A percentile compares a stretch with the other conserved stretches of the same genome.
Evolutionary conservation across 2,113 vertebrate genomes (phyloP).

Genomic region (Strix uralensis): DNA sequence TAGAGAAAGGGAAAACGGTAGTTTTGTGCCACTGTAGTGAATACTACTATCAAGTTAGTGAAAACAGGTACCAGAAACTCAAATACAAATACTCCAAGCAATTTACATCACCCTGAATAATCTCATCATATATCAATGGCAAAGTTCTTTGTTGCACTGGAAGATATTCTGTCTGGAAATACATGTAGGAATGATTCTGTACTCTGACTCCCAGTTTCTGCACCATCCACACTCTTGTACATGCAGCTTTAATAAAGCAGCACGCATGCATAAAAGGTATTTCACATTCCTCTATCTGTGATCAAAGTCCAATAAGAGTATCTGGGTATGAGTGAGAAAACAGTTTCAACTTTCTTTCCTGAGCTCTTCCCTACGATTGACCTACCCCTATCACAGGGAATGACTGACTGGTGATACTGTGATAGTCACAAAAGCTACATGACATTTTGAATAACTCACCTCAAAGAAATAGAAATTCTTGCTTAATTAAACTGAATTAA

Average conservation of each 20-base stretch:
- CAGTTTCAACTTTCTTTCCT: not conserved
- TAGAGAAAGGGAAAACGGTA: not conserved
- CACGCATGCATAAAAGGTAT: not conserved
- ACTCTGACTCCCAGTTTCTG: not conserved
- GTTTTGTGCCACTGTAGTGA: not conserved
- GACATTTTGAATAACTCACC: not conserved
- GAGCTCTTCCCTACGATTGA: not conserved
- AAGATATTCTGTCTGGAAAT: not conserved
- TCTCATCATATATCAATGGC: not conserved
- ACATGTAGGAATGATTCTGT: fast-evolving
- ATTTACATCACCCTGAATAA: not conserved
- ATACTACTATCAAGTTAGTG: not conserved
- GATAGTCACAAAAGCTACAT: not conserved
- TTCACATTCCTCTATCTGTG: not conserved
- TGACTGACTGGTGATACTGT: not conserved
- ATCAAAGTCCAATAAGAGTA: not conserved
- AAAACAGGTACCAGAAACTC: not conserved
- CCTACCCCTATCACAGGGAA: not conserved
- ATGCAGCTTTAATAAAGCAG: not conserved
- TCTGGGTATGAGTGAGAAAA: not conserved
- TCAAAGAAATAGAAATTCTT: not conserved
- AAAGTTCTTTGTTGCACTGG: not conserved
- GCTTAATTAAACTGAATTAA: not conserved
- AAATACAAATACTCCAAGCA: not conserved
- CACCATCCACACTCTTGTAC: not conserved